phyloP scores from a whole-genome alignment of 2,797 vertebrate genomes.

The Urocyon cinereoargenteus region DNA sequence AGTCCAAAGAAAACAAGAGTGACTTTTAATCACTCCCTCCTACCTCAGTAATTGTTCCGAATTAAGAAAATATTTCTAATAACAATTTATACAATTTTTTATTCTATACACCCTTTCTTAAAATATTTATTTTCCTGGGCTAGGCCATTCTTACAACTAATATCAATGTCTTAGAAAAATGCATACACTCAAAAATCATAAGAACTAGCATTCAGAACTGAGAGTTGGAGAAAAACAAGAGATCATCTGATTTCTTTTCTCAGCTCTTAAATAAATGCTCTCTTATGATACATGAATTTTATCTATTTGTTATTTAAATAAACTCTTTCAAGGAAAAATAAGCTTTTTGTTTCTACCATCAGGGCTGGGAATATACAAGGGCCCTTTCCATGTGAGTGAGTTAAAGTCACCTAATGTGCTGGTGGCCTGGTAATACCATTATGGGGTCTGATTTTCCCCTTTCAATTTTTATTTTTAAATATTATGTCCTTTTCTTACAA shows the following conservation, averaged over 20 bases:
- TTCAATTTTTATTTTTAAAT: not conserved
- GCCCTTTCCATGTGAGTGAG: not conserved
- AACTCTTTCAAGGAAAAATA: not conserved
- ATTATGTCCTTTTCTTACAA: not conserved
- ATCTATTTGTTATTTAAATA: slow-evolving; percentile 25
- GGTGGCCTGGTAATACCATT: too few species aligned
- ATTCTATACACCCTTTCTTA: not conserved
- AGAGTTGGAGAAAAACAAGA: not conserved
- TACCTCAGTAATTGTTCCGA: not conserved
- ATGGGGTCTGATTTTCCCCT: not conserved
- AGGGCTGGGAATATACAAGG: not conserved
- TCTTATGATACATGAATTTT: not conserved
- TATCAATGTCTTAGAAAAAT: not conserved
- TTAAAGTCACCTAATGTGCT: not conserved
- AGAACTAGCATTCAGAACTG: not conserved
- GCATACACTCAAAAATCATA: not conserved
- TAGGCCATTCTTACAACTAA: not conserved
- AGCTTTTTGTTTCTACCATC: not conserved
- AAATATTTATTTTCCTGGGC: not conserved
- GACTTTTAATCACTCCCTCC: not conserved
- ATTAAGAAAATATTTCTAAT: not conserved
- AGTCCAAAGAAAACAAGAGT: not conserved
- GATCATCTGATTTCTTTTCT: not conserved
- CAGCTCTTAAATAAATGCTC: not conserved
- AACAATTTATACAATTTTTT: not conserved